phyloP scores from a whole-genome alignment of 2,113 vertebrate genomes.

The Campylorhamphus procurvoides region DNA sequence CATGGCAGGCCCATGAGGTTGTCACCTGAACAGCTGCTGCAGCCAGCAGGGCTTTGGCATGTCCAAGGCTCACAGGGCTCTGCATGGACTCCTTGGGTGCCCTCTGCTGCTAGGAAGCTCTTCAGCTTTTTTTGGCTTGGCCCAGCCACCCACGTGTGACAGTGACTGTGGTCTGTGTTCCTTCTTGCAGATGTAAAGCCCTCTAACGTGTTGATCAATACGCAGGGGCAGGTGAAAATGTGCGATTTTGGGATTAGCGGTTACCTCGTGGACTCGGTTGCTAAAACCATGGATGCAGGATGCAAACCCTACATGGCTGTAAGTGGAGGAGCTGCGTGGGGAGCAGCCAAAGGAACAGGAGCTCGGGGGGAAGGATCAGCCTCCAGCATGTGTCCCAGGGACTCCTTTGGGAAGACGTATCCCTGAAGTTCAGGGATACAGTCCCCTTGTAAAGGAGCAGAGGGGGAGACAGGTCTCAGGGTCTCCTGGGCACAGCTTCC shows the following conservation, averaged over 20 bases:
- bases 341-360: constrained; percentile 12
- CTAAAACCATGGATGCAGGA: constrained; percentile 95
- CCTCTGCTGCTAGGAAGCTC: constrained; percentile 40
- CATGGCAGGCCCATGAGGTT: background rate
- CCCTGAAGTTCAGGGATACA: background rate
- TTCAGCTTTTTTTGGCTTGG: background rate
- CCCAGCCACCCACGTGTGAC: background rate
- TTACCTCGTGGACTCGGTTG: constrained; percentile 95
- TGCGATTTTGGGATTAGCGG: constrained; percentile 98
- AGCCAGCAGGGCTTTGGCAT: background rate
- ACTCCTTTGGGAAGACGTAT: background rate
- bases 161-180: constrained; percentile 15
- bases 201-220: constrained; percentile 96
- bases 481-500: background rate
- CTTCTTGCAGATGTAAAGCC: constrained; percentile 90
- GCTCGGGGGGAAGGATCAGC: background rate
- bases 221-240: constrained; percentile 97
- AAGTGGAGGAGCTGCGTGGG: constrained; percentile 46
- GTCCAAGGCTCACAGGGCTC: fast-evolving
- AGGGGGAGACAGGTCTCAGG: background rate
- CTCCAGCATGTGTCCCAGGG: background rate
- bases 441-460: background rate
- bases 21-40: background rate
- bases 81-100: background rate
- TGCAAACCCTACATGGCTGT: constrained; percentile 99